Evolutionary conservation across 1,140 invertebrate genomes (phyloP), one percentile per base, ranked within the genome.

Genomic region (Drosophila arizonae): DNA sequence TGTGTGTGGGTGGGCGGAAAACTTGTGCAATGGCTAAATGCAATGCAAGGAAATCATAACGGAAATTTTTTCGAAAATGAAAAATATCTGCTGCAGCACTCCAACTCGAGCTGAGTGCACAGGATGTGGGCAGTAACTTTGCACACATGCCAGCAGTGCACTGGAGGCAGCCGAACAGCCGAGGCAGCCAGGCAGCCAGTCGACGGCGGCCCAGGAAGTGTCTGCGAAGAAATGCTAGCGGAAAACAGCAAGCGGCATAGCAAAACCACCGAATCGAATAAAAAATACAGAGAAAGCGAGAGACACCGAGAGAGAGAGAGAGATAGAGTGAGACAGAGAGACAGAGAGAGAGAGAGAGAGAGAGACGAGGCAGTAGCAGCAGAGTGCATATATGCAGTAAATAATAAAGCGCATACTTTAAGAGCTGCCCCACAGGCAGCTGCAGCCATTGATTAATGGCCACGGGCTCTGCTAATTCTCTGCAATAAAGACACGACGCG

Each of bases 121-220:
- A 79, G 81, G 65, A 77, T 65, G 73, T 85, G 79, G 73, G 73
- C 67, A 81, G 79, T 75, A 78, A 80, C 77, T 76, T 79, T 80
- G 77, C 78, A 79, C 78, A 80, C 77, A 79, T 79, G 78, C 79
- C 74, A 70, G 71, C 69, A 57, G 72, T 46, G 54, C 72, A 73
- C 43, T 17, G 43, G 15, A 76, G 51, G 54, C 72, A 73, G 57
- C 71, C 65, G n/a, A n/a, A n/a, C n/a, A n/a, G n/a, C n/a, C n/a
- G 15, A 76, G 51, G 54, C 72, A 73, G 57, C 71, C 65, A 62
- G 46, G 51, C 65, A 43, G 65, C 41, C 50, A 48, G 52, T 46
- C 48, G 36, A 30, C 65, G 51, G 66, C 65, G 51, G 72, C 61
- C 63, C 72, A 77, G 78, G 72, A 80, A 80, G 78, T 76, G 76